Evolutionary conservation across 2,113 vertebrate genomes (phyloP), one percentile per base, ranked within the genome.

Genomic region (Rhinopomastus cyanomelas): DNA sequence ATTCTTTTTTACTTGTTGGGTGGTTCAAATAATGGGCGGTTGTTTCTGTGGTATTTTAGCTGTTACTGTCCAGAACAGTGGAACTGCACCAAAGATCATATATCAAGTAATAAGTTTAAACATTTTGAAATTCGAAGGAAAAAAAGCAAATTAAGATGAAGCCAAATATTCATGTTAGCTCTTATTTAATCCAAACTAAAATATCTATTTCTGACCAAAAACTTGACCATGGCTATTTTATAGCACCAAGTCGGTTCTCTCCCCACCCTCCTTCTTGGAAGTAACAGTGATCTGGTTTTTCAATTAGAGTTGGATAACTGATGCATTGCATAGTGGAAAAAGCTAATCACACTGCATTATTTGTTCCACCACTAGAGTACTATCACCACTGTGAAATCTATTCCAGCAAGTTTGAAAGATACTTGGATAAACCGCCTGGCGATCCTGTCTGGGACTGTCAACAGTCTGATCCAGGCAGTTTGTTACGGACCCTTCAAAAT

Each of bases 271-370:
- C 60, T 87, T 93, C 91, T 85, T 92, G 95, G 95, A 92, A 96
- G 57, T 64, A 65, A 39, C 64, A 78, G 52, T 71, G 79, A 79
- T 89, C 89, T 93, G 95, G 85, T 76, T 71, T 72, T 74, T 81
- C 85, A 74, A 49, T 93, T 87, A 91, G 72, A 74, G 56, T 85
- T 0, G 11, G 79, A 89, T 88, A 95, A 95, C 83, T 85, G 72
- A 87, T 52, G 76, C 39, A 72, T 60, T 94, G 87, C 95, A 93
- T 84, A 79, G 86, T 93, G 94, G 94, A 94, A 95, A 94, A 94
- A 91, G 52, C 85, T 89, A 94, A 92, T 93, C 93, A 93, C 0
- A 0, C 82, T 64, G 44, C 76, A 78, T 91, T 94, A 91, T 89
- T 93, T 95, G 79, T 96, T 96, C 91, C 85, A 91, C 27, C 48